These are phyloP conservation scores for Xyrauchen texanus DNA, from an alignment of 2,113 vertebrate species.

Conservation along the genomic window DNA sequence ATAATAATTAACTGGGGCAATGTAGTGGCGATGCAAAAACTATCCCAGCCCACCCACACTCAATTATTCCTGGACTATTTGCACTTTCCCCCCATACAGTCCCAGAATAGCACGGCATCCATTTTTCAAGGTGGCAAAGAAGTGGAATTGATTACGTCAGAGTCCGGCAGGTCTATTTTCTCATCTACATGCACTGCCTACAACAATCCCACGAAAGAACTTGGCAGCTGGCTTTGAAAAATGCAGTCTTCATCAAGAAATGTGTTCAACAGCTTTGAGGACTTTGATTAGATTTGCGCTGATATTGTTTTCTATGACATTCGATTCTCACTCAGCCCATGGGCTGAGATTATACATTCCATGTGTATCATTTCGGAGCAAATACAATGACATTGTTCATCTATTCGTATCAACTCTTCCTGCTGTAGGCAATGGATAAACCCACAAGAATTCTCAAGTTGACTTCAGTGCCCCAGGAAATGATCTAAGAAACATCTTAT, in stretches of 20 bases:
- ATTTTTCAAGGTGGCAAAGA: constrained; percentile 41
- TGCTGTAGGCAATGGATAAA: constrained; percentile 51
- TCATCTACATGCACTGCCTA: constrained; percentile 29
- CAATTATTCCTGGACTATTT: constrained; percentile 57
- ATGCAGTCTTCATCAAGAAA: constrained; percentile 25
- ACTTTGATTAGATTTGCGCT: constrained; percentile 28
- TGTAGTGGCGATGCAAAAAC: constrained; percentile 39
- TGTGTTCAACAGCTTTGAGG: constrained; percentile 22
- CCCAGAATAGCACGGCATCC: constrained; percentile 57
- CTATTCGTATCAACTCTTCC: constrained; percentile 47
- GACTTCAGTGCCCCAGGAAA: constrained; percentile 46
- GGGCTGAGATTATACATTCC: constrained; percentile 44
- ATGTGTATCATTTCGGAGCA: constrained; percentile 41
- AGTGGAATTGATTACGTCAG: constrained; percentile 50
- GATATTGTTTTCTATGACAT: constrained; percentile 38
- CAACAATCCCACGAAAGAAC: constrained; percentile 27
- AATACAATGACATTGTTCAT: constrained; percentile 56
- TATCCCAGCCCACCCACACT: constrained; percentile 44
- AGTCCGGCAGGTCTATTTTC: constrained; percentile 45
- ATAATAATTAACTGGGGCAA: constrained; percentile 58
- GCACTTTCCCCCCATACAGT: constrained; percentile 50
- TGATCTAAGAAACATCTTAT: constrained; percentile 55
- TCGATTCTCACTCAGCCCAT: constrained; percentile 39
- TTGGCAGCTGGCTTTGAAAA: constrained; percentile 41
- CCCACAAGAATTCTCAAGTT: constrained; percentile 49